Percentiles rank a stretch among this genome's conserved stretches.
Conservation (phyloP, 2,113 vertebrate species). For the Sitta europaea region DNA sequence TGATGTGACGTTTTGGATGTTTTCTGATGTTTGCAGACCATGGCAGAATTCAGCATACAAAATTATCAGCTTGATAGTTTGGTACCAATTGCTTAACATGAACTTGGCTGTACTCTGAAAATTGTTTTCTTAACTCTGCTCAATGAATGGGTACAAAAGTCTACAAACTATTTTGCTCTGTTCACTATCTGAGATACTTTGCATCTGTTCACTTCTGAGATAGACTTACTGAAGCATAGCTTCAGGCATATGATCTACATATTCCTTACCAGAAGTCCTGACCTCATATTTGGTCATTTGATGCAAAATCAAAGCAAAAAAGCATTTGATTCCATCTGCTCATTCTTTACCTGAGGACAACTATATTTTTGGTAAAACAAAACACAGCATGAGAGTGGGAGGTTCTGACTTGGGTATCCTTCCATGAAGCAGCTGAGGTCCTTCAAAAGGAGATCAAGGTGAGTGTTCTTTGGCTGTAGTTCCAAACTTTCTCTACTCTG, state of each 20-base stretch:
- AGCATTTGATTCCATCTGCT: neutral
- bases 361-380: neutral
- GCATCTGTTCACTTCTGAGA: too few relatives aligned
- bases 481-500: neutral
- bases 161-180: neutral
- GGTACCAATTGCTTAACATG: neutral
- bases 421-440: neutral
- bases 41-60: neutral
- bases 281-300: neutral
- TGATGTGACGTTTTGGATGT: neutral
- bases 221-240: too few relatives aligned
- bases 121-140: neutral
- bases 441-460: neutral
- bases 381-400: neutral
- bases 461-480: neutral
- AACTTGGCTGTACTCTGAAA: neutral
- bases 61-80: neutral
- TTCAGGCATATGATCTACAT: neutral
- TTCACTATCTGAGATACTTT: neutral
- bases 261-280: neutral
- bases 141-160: neutral
- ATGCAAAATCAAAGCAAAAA: too few relatives aligned
- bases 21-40: neutral
- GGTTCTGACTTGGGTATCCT: neutral
- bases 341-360: neutral